Percentiles rank a stretch among this genome's conserved stretches.
Conservation (phyloP, 2,888 invertebrate genomes). For the Chromoteleia sp. region DNA sequence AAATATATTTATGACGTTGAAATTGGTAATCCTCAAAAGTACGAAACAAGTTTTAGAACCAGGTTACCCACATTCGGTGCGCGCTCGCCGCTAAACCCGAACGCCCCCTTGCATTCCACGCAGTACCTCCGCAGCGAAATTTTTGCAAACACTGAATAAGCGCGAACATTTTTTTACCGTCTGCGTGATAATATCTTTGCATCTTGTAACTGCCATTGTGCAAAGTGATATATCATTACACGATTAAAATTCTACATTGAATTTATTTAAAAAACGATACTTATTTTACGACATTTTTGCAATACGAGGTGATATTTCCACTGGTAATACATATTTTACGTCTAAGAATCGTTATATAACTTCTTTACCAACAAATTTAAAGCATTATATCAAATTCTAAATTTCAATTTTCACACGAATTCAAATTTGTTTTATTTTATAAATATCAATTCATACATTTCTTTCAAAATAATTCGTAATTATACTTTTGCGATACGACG, state of each 20-base stretch:
- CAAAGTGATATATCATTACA: conserved; percentile 24
- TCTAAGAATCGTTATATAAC: background rate
- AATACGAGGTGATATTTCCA: conserved; percentile 26
- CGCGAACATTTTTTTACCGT: conserved; percentile 31
- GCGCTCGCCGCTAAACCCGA: conserved; percentile 35
- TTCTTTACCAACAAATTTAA: too few species aligned
- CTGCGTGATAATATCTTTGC: conserved; percentile 34
- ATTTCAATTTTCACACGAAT: too few species aligned
- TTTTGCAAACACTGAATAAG: conserved; percentile 50
- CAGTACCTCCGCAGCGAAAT: conserved; percentile 46
- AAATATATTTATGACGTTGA: conserved; percentile 55
- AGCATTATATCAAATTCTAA: too few species aligned
- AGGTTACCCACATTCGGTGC: conserved; percentile 81
- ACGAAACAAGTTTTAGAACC: conserved; percentile 82
- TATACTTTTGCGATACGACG: too few species aligned
- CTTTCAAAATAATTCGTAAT: too few species aligned
- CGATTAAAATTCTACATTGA: conserved; percentile 28
- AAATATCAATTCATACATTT: too few species aligned
- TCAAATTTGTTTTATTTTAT: too few species aligned
- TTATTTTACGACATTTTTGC: conserved; percentile 5
- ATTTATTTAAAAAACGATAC: conserved; percentile 16
- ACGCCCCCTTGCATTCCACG: conserved; percentile 62
- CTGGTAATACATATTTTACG: conserved; percentile 2
- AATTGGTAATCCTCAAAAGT: conserved; percentile 73
- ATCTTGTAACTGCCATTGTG: conserved; percentile 41